phyloP scores from a whole-genome alignment of 2,888 invertebrate species.

The Trachelus stipa region DNA sequence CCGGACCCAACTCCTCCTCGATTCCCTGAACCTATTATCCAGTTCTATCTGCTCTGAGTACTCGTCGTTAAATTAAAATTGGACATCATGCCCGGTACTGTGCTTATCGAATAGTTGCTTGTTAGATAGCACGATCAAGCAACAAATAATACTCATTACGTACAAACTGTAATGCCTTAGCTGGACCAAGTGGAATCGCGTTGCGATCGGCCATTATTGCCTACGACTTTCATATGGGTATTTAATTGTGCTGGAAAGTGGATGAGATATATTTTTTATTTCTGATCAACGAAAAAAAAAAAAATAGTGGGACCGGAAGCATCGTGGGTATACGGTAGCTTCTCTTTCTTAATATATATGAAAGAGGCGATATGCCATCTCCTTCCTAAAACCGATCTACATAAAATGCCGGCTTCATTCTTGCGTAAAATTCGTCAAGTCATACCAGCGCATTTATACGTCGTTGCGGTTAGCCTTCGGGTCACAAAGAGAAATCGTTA shows the following conservation, averaged over 20 bases:
- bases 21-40: constrained; percentile 7
- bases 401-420: constrained; percentile 53
- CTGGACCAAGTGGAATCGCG: not conserved
- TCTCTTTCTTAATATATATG: not conserved
- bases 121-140: not conserved
- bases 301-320: not conserved
- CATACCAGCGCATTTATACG: constrained; percentile 37
- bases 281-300: not conserved
- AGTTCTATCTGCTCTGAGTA: constrained; percentile 1
- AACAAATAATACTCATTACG: not conserved
- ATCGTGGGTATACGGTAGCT: not conserved
- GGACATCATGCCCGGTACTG: not conserved
- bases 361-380: constrained; percentile 18
- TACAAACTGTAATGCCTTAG: not conserved
- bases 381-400: constrained; percentile 43
- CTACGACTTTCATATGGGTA: not conserved
- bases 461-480: constrained; percentile 35
- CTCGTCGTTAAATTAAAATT: constrained; percentile 8
- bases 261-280: not conserved
- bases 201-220: not conserved
- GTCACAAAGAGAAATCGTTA: constrained; percentile 58
- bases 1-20: not conserved
- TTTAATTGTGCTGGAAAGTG: not conserved
- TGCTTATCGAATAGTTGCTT: not conserved
- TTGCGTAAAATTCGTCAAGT: constrained; percentile 34